phyloP scores from a whole-genome alignment of 2,113 vertebrate species.

The Donacobius atricapilla region DNA sequence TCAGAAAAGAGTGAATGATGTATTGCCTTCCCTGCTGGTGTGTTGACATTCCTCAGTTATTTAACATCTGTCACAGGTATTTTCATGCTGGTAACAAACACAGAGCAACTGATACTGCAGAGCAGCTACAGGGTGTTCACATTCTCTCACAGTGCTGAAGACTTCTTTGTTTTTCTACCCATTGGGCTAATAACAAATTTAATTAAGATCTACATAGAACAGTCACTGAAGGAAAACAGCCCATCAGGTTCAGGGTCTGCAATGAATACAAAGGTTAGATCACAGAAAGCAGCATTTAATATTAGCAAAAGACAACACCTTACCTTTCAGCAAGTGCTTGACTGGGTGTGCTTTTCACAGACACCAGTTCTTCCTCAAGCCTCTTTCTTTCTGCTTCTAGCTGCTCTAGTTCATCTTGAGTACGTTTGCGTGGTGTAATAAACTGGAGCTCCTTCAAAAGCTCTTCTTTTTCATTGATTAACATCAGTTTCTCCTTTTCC shows the following conservation, averaged over 20 bases:
- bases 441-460: conserved; percentile 85
- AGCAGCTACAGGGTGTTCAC: not conserved
- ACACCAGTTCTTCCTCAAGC: conserved; percentile 80
- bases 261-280: not conserved
- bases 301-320: not conserved
- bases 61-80: conserved; percentile 47
- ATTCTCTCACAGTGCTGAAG: not conserved
- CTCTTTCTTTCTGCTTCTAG: conserved; percentile 78
- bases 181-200: conserved; percentile 51
- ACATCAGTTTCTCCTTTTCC: conserved; percentile 82
- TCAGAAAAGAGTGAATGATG: not conserved
- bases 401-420: conserved; percentile 71
- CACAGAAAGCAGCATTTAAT: not conserved
- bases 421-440: conserved; percentile 73
- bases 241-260: not conserved
- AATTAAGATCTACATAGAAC: not conserved
- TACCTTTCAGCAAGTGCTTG: conserved; percentile 81
- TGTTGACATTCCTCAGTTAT: conserved; percentile 48
- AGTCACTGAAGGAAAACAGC: not conserved
- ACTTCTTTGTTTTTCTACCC: conserved; percentile 2
- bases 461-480: conserved; percentile 84
- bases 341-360: conserved; percentile 72
- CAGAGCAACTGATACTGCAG: not conserved
- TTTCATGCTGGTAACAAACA: conserved; percentile 2
- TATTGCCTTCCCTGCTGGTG: conserved; percentile 11